Evolutionary conservation across 2,113 vertebrate species (phyloP).

Genomic region (Chitala chitala): DNA sequence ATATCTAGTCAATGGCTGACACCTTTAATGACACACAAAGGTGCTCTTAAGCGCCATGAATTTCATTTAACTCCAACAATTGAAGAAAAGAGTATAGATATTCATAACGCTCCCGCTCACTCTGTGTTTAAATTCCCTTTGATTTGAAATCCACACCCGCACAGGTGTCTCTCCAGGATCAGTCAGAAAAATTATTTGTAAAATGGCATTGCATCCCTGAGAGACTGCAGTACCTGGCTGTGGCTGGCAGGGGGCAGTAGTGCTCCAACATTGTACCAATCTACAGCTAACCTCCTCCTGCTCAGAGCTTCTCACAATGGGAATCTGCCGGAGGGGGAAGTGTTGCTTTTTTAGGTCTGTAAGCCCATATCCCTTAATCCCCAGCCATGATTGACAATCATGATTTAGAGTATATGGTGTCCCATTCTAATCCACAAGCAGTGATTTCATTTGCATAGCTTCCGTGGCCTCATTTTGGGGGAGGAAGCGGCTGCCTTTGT

Average conservation of each 20-base stretch:
- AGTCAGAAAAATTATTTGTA: constrained; percentile 5
- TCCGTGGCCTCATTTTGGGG: constrained; percentile 83
- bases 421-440: constrained; percentile 97
- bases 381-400: constrained; percentile 99
- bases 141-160: not conserved
- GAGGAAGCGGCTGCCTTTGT: constrained; percentile 70
- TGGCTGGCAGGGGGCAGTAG: constrained; percentile 82
- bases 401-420: constrained; percentile 99
- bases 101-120: not conserved
- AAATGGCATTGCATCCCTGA: constrained; percentile 26
- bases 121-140: constrained; percentile 5
- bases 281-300: constrained; percentile 68
- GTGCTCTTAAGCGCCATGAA: not conserved
- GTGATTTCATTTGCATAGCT: constrained; percentile 99
- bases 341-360: constrained; percentile 99
- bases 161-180: constrained; percentile 17
- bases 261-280: constrained; percentile 76
- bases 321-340: constrained; percentile 80
- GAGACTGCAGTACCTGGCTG: constrained; percentile 34
- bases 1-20: too few species aligned
- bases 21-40: not conserved
- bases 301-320: constrained; percentile 67
- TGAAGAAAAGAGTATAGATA: not conserved
- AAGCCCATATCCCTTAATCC: constrained; percentile 99
- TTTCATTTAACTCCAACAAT: constrained; percentile 1